phyloP scores from a whole-genome alignment of 92 coral and sea anemone genomes.

The Chrysogorgia sp. region DNA sequence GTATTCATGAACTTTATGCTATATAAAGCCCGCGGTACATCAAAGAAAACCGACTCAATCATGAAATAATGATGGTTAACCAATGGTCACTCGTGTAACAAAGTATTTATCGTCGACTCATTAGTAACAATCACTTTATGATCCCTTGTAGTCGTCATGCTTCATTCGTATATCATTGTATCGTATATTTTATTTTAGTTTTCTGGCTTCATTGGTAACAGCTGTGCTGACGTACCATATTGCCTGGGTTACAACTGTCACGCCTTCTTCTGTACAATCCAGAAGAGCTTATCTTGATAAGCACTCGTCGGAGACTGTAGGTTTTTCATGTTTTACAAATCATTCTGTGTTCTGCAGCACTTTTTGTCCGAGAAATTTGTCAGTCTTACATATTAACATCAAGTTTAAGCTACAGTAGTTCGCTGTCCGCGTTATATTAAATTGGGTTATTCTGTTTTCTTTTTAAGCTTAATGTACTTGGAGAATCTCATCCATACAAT shows the following conservation, averaged over 20 bases:
- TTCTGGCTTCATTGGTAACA: slow-evolving; percentile 78
- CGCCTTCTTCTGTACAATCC: slow-evolving; percentile 91
- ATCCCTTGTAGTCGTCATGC: neutral
- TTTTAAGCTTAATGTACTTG: slow-evolving; percentile 79
- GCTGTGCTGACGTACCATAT: slow-evolving; percentile 91
- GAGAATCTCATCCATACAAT: slow-evolving; percentile 95
- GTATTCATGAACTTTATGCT: no score
- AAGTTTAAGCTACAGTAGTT: no score
- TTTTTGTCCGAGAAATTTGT: neutral
- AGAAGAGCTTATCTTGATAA: slow-evolving; percentile 93
- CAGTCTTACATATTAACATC: no score
- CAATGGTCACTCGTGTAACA: neutral
- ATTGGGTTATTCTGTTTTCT: neutral
- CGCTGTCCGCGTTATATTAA: no score
- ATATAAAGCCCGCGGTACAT: no score
- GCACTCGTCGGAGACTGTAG: slow-evolving; percentile 85
- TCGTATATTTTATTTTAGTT: slow-evolving; percentile 53
- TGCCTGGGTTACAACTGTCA: slow-evolving; percentile 97
- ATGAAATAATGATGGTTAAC: neutral
- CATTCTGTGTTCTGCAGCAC: neutral
- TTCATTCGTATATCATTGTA: neutral
- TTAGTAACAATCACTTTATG: neutral
- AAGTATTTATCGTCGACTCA: neutral
- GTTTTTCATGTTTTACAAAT: slow-evolving; percentile 3
- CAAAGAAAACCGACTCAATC: neutral